Evolutionary conservation across 2,113 vertebrate genomes (phyloP), one percentile per base, ranked within the genome.

Genomic region (Ciconia stormi): DNA sequence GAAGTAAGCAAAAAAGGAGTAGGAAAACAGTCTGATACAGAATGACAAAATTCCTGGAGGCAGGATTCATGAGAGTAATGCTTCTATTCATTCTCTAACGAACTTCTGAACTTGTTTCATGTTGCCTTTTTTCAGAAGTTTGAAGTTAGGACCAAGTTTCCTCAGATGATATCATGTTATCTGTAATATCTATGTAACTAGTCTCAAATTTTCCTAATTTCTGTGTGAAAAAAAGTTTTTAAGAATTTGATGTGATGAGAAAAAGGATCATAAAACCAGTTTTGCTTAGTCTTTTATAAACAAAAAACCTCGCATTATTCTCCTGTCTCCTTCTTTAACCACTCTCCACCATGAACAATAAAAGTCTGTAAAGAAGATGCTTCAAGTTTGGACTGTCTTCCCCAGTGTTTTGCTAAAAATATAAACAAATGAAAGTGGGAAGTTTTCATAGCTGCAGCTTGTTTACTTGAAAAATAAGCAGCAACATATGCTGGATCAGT

Each of bases 231-330:
- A 63, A 32, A 47, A 5, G 3, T 32, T 82, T 16, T 47, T 15
- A 52, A 46, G 36, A 65, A 26, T 78, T 58, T 63, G 63, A 19
- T 77, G 20, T 13, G 38, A 13, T 56, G 14, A 77, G 36, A 38
- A 55, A 22, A 69, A 59, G n/a, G 6, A n/a, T 78, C 34, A 47
- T 32, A 66, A 89, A 78, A 6, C 9, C 14, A 32, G 17, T 72
- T 93, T 78, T 72, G 13, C 44, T 65, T 58, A 59, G 34, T 34
- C 12, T 34, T 8, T 46, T 55, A 34, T 11, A 62, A 76, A 50
- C 5, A 71, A 71, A 63, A 29, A 1, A 1, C 10, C 13, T 72
- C 0, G 0, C 2, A 2, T 72, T 71, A 46, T 42, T 79, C 25
- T 77, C 6, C 22, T 59, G 14, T 66, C 25, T 79, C 12, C 17